phyloP scores from a whole-genome alignment of 2,888 invertebrate species.

The Macroteleia sp. region DNA sequence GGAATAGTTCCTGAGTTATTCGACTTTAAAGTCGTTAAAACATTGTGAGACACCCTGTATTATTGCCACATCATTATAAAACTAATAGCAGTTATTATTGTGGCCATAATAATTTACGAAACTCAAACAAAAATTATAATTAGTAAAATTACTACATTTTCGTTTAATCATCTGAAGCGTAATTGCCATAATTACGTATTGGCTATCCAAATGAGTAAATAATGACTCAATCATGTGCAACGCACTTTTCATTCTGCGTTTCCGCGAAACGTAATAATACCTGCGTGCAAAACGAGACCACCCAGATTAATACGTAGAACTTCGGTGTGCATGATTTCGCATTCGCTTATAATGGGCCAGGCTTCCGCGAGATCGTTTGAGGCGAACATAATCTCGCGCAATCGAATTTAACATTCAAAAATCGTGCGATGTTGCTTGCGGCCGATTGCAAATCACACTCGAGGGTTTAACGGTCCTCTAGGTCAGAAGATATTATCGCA shows the following conservation, averaged over 20 bases:
- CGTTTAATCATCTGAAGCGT: not conserved
- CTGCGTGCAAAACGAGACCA: constrained; percentile 53
- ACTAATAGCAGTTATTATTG: too few relatives aligned
- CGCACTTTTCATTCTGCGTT: constrained; percentile 21
- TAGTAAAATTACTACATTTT: too few relatives aligned
- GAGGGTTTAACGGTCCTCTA: constrained; percentile 11
- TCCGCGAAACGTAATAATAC: constrained; percentile 24
- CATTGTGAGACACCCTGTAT: too few relatives aligned
- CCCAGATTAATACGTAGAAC: constrained; percentile 64
- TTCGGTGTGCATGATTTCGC: constrained; percentile 61
- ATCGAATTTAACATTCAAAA: constrained; percentile 55
- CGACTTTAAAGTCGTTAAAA: too few relatives aligned
- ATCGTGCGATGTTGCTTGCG: constrained; percentile 32
- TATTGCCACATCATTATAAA: too few relatives aligned
- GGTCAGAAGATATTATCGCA: too few relatives aligned
- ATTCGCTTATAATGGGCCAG: constrained; percentile 40
- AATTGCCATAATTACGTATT: not conserved
- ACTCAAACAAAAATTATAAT: too few relatives aligned
- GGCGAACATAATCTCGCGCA: constrained; percentile 49
- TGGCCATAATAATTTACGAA: too few relatives aligned
- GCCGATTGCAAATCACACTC: constrained; percentile 30
- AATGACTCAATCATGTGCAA: constrained; percentile 9
- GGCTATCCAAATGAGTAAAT: not conserved
- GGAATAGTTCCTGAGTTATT: too few relatives aligned
- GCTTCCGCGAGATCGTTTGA: constrained; percentile 36